Conservation (phyloP, 2,888 invertebrate species). For the Hypolimnas misippus region DNA sequence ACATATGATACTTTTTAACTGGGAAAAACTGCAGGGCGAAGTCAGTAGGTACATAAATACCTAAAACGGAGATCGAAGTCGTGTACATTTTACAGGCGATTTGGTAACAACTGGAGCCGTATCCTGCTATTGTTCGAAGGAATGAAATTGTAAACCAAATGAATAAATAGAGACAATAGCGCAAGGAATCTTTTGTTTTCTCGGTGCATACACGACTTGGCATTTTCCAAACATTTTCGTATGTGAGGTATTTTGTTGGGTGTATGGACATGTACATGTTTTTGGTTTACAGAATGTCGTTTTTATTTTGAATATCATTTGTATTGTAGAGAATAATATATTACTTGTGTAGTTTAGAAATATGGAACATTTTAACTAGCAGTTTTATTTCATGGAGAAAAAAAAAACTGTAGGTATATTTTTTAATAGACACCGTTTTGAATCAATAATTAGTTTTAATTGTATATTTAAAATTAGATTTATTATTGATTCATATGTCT, state of each 20-base stretch:
- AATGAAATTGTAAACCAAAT: slow-evolving; percentile 39
- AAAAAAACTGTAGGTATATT: too few relatives aligned
- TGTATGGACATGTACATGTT: neutral
- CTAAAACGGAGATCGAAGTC: neutral
- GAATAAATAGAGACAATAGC: slow-evolving; percentile 31
- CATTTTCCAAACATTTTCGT: slow-evolving; percentile 26
- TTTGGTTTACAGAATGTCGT: neutral
- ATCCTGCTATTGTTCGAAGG: slow-evolving; percentile 38
- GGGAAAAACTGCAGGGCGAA: too few relatives aligned
- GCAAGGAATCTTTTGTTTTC: slow-evolving; percentile 18
- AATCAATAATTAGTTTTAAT: too few relatives aligned
- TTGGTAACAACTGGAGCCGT: slow-evolving; percentile 23
- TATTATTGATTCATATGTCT: too few relatives aligned
- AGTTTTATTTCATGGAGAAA: too few relatives aligned
- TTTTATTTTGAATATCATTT: too few relatives aligned
- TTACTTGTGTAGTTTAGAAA: too few relatives aligned
- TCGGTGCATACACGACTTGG: neutral
- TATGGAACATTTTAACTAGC: too few relatives aligned
- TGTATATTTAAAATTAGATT: too few relatives aligned
- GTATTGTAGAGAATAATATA: too few relatives aligned
- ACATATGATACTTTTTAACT: too few relatives aligned
- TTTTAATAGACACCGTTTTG: too few relatives aligned
- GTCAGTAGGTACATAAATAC: neutral
- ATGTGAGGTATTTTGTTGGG: neutral
- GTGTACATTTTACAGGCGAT: slow-evolving; percentile 16